Conservation (phyloP, 2,113 vertebrate species). For the Colaptes auratus region DNA sequence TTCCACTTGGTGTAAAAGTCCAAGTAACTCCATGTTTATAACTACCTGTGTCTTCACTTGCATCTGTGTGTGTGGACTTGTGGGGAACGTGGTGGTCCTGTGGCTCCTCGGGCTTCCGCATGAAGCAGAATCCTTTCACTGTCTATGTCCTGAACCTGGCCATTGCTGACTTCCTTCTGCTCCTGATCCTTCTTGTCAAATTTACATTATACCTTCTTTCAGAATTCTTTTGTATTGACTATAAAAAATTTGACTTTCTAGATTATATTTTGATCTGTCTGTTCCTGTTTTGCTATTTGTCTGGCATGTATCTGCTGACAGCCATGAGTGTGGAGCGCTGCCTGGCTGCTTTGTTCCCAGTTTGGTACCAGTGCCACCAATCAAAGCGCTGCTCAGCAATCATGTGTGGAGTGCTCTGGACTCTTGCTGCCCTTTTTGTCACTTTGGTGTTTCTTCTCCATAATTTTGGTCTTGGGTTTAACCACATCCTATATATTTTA, state of each 20-base stretch:
- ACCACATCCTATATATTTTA: too few species aligned
- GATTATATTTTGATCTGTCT: not conserved
- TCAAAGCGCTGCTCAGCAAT: not conserved
- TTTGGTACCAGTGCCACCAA: not conserved
- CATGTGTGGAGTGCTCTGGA: not conserved
- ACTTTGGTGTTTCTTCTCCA: too few species aligned
- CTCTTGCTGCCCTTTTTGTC: not conserved
- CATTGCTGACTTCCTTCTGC: not conserved
- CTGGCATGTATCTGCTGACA: not conserved
- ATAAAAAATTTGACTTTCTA: too few species aligned
- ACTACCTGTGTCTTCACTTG: too few species aligned
- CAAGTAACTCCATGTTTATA: too few species aligned
- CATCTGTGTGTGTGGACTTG: not conserved
- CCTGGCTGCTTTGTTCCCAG: not conserved
- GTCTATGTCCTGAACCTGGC: conserved; percentile 65
- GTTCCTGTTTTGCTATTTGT: not conserved
- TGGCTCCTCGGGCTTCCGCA: conserved; percentile 51
- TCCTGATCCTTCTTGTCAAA: not conserved
- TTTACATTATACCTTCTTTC: too few species aligned
- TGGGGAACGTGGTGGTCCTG: conserved; percentile 17
- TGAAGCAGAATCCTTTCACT: conserved; percentile 62
- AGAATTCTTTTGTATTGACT: not conserved
- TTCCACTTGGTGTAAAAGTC: too few species aligned
- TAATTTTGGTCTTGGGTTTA: too few species aligned
- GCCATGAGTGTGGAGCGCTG: not conserved